Evolutionary conservation across 2,888 invertebrate species (phyloP).

Genomic region (Oeneis ivallda): DNA sequence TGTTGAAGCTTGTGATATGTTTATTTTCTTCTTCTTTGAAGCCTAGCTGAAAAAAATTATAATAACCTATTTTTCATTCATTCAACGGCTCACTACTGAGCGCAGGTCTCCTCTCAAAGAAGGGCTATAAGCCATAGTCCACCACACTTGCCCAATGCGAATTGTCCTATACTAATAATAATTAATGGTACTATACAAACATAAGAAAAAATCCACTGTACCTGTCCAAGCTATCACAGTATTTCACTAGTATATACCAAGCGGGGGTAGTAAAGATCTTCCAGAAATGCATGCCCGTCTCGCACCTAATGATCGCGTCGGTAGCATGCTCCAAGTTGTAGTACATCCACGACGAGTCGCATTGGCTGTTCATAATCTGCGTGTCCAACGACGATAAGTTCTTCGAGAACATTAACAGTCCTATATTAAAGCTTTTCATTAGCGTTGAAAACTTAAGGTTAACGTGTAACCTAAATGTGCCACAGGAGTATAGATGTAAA

Average conservation of each 20-base stretch:
- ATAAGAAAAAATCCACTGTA: constrained; percentile 46
- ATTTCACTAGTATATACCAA: constrained; percentile 79
- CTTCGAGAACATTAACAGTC: constrained; percentile 78
- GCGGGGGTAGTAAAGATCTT: constrained; percentile 83
- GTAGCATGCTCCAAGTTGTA: constrained; percentile 81
- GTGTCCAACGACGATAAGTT: constrained; percentile 83
- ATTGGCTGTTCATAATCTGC: constrained; percentile 69
- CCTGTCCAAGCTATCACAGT: constrained; percentile 84
- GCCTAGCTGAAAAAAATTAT: no score
- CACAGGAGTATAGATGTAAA: no score
- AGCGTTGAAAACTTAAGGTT: background rate
- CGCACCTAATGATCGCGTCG: constrained; percentile 82
- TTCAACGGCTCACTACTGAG: no score
- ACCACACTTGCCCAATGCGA: no score
- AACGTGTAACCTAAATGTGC: no score
- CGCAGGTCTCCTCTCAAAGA: no score
- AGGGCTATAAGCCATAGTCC: no score
- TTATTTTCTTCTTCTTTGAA: no score
- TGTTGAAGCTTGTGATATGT: no score
- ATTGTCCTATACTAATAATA: no score
- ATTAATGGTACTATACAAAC: background rate
- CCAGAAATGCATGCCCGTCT: constrained; percentile 85
- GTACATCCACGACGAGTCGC: constrained; percentile 81
- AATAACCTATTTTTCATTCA: no score
- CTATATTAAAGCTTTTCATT: constrained; percentile 44